phyloP scores from a whole-genome alignment of 2,113 vertebrate species.

The Gallinago paraguaiae region DNA sequence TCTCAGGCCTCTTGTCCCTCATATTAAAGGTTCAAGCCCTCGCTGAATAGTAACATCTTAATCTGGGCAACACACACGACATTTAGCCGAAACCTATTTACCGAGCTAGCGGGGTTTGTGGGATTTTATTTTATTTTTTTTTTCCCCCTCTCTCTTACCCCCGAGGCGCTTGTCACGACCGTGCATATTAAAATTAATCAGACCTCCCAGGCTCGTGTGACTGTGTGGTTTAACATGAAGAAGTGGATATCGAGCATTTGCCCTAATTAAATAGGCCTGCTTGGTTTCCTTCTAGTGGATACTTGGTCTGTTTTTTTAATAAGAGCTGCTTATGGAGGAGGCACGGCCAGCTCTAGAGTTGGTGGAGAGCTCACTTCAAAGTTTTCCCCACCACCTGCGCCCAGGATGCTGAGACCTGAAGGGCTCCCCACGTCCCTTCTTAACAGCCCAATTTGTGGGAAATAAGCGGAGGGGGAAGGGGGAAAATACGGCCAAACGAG shows the following conservation, averaged over 20 bases:
- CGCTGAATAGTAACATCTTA: slow-evolving; percentile 73
- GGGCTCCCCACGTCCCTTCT: slow-evolving; percentile 45
- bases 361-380: slow-evolving; percentile 77
- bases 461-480: not conserved
- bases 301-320: slow-evolving; percentile 79
- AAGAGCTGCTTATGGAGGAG: slow-evolving; percentile 75
- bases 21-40: slow-evolving; percentile 67
- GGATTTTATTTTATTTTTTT: not conserved
- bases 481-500: slow-evolving; percentile 4
- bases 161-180: slow-evolving; percentile 74
- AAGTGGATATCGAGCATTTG: slow-evolving; percentile 78
- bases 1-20: slow-evolving; percentile 66
- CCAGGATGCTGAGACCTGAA: slow-evolving; percentile 60
- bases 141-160: slow-evolving; percentile 49
- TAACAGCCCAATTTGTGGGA: slow-evolving; percentile 5
- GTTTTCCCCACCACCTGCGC: slow-evolving; percentile 78
- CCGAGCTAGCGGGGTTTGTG: slow-evolving; percentile 41
- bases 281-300: slow-evolving; percentile 79
- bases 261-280: slow-evolving; percentile 81
- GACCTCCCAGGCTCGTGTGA: slow-evolving; percentile 71
- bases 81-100: slow-evolving; percentile 50
- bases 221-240: slow-evolving; percentile 75
- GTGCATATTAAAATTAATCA: slow-evolving; percentile 86
- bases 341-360: slow-evolving; percentile 71
- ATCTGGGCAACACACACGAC: slow-evolving; percentile 59